phyloP scores from a whole-genome alignment of 2,113 vertebrate genomes.

The Canis aureus region DNA sequence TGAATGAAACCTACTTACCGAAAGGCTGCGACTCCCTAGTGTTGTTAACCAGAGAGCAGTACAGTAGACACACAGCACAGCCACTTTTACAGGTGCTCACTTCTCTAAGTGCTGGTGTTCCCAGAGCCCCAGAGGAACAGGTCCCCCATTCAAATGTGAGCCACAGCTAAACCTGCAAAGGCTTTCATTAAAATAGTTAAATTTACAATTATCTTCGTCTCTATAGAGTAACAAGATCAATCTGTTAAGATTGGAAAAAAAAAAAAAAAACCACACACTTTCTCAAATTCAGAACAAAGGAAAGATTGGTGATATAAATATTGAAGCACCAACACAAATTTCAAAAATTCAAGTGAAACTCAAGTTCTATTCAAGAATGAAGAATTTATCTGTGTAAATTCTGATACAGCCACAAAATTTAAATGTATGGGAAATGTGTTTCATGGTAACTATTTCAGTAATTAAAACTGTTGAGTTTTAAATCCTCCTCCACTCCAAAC shows the following conservation, averaged over 20 bases:
- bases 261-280: slow-evolving; percentile 35
- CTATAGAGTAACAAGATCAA: background rate
- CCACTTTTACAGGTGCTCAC: background rate
- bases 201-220: slow-evolving; percentile 39
- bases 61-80: background rate
- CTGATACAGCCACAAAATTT: background rate
- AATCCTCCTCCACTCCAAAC: slow-evolving; percentile 17
- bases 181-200: background rate
- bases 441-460: slow-evolving; percentile 7
- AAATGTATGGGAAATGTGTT: background rate
- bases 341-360: slow-evolving; percentile 19
- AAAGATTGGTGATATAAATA: slow-evolving; percentile 45
- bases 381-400: background rate
- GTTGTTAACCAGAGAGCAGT: background rate
- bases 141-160: background rate
- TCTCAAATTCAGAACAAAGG: slow-evolving; percentile 46
- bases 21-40: background rate
- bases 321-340: background rate
- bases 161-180: background rate
- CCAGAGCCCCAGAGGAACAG: background rate
- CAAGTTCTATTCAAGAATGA: background rate
- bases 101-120: background rate
- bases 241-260: slow-evolving; percentile 32
- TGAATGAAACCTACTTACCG: background rate
- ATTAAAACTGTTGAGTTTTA: background rate